Conservation (phyloP, 2,113 vertebrate species). For the Varanus komodoensis region DNA sequence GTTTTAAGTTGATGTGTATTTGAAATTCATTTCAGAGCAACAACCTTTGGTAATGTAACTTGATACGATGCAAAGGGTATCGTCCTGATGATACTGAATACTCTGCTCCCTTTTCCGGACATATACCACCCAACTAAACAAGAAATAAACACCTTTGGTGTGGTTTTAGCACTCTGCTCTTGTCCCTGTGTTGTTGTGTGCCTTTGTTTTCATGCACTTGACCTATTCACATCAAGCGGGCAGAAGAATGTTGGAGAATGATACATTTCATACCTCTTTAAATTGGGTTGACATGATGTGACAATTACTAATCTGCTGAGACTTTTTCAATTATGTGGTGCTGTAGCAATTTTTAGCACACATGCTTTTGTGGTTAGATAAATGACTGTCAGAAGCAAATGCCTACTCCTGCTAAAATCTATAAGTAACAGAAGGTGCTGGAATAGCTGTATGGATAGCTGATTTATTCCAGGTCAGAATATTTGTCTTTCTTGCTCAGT, state of each 20-base stretch:
- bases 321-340: constrained; percentile 56
- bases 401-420: constrained; percentile 26
- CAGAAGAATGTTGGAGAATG: constrained; percentile 43
- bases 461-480: background rate
- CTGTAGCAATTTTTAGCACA: constrained; percentile 39
- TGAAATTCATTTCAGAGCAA: no score
- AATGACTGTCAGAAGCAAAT: constrained; percentile 31
- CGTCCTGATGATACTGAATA: background rate
- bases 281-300: constrained; percentile 55
- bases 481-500: background rate
- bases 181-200: background rate
- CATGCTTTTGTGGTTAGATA: constrained; percentile 22
- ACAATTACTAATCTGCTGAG: constrained; percentile 55
- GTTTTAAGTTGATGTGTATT: background rate
- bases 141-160: background rate
- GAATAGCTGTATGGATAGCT: background rate
- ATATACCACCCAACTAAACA: background rate
- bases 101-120: background rate
- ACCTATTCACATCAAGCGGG: constrained; percentile 49
- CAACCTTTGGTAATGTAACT: background rate
- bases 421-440: background rate
- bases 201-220: constrained; percentile 35
- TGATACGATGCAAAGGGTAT: background rate
- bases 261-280: constrained; percentile 43
- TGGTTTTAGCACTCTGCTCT: constrained; percentile 2